phyloP scores from a whole-genome alignment of 1,140 invertebrate species.

The Liolophura sinensis region DNA sequence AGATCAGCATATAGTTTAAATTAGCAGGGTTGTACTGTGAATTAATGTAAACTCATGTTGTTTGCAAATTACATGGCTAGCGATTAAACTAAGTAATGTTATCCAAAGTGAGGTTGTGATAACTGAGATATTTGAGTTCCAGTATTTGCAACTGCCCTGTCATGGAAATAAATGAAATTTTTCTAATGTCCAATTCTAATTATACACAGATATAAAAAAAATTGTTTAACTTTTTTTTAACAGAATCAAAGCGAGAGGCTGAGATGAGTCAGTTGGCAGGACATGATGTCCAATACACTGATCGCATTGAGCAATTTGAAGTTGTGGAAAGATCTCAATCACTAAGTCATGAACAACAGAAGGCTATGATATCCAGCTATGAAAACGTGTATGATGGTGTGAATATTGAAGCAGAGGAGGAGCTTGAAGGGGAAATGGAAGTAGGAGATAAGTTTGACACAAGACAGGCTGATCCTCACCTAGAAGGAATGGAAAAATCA shows the following conservation, averaged over 20 bases:
- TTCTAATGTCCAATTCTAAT: neutral
- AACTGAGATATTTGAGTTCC: too few species aligned
- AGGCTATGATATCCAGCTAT: conserved; percentile 33
- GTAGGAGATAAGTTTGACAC: conserved; percentile 45
- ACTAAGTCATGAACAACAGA: conserved; percentile 10
- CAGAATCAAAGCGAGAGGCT: neutral
- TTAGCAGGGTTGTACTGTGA: too few species aligned
- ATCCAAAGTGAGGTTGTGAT: too few species aligned
- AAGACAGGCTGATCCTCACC: conserved; percentile 35
- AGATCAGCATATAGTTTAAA: too few species aligned
- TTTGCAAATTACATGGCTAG: too few species aligned
- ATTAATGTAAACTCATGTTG: too few species aligned
- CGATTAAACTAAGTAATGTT: too few species aligned
- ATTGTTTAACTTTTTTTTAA: neutral
- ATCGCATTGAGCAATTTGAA: too few species aligned
- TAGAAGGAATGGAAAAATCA: conserved; percentile 23
- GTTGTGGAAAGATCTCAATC: too few species aligned
- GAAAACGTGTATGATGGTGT: conserved; percentile 45
- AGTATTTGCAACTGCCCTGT: too few species aligned
- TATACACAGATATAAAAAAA: neutral
- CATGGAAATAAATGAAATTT: too few species aligned
- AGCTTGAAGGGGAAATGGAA: conserved; percentile 36
- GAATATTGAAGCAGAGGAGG: conserved; percentile 29
- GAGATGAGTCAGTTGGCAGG: neutral
- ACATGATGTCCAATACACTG: too few species aligned